phyloP scores from a whole-genome alignment of 1,140 invertebrate species.

The Diprion similis region DNA sequence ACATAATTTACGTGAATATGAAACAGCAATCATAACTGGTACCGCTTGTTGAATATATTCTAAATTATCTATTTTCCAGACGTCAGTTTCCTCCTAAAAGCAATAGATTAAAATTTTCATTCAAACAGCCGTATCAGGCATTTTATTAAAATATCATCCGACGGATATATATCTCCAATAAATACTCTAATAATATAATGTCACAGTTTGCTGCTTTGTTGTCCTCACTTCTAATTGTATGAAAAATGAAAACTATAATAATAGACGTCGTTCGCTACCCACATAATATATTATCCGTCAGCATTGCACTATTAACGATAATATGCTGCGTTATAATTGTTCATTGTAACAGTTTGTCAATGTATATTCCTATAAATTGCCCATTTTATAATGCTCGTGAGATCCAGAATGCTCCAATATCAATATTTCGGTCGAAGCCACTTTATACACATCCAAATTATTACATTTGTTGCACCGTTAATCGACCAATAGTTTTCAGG shows the following conservation, averaged over 20 bases:
- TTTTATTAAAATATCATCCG: constrained; percentile 50
- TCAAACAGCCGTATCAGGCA: constrained; percentile 32
- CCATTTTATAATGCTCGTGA: no score
- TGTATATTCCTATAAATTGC: no score
- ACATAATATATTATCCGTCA: neutral
- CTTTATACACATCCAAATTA: neutral
- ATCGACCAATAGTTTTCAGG: neutral
- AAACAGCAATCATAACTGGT: constrained; percentile 22
- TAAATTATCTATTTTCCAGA: constrained; percentile 41
- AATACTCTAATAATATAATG: constrained; percentile 56
- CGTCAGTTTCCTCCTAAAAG: constrained; percentile 46
- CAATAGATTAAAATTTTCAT: constrained; percentile 30
- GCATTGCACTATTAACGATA: neutral
- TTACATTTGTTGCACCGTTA: neutral
- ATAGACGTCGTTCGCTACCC: neutral
- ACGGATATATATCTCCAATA: constrained; percentile 38
- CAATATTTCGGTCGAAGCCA: no score
- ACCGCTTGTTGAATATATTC: neutral
- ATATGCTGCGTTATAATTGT: neutral
- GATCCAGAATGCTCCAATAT: no score
- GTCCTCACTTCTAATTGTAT: constrained; percentile 19
- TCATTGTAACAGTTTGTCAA: no score
- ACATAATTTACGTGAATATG: neutral
- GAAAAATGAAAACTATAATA: constrained; percentile 3
- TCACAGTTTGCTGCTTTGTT: constrained; percentile 52